These are phyloP conservation scores for Leptatherina wallacei DNA, from an alignment of 2,797 vertebrate species.

Conservation along the genomic window DNA sequence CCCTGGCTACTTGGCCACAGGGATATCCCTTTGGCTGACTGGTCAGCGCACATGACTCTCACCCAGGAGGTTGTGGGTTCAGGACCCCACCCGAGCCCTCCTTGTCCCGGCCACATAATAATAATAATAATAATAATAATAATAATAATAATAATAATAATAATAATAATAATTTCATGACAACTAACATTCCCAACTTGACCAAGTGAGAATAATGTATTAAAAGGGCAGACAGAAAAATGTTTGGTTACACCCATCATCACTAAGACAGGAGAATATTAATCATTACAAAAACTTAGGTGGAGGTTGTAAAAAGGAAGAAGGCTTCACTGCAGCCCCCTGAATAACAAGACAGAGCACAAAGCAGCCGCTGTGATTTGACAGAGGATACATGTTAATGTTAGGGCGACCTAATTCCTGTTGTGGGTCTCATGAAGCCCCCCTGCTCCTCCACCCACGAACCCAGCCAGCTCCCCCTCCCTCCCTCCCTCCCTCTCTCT, in stretches of 20 bases:
- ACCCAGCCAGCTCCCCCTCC: constrained; percentile 36
- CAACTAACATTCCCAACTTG: not conserved
- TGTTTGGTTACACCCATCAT: constrained; percentile 54
- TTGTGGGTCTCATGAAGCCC: constrained; percentile 55
- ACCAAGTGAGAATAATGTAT: not conserved
- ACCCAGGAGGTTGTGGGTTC: no score
- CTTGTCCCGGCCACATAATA: no score
- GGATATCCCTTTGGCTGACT: no score
- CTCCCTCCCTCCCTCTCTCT: constrained; percentile 50
- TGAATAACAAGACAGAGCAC: constrained; percentile 28
- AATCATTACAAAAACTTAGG: constrained; percentile 62
- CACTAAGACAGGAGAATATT: constrained; percentile 37
- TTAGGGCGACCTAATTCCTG: constrained; percentile 65
- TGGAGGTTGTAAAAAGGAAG: constrained; percentile 38
- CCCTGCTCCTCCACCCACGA: constrained; percentile 28
- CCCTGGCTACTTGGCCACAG: no score
- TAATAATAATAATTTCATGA: constrained; percentile 1
- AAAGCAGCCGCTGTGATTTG: constrained; percentile 63
- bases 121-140: no score
- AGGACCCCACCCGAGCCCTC: no score
- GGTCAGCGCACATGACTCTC: no score
- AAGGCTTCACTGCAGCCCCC: constrained; percentile 5
- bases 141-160: no score
- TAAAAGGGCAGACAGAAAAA: not conserved
- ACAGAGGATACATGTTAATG: constrained; percentile 54